Percentiles rank a stretch among this genome's conserved stretches.
Conservation (phyloP, 2,113 vertebrate species). For the Lasiurus borealis region DNA sequence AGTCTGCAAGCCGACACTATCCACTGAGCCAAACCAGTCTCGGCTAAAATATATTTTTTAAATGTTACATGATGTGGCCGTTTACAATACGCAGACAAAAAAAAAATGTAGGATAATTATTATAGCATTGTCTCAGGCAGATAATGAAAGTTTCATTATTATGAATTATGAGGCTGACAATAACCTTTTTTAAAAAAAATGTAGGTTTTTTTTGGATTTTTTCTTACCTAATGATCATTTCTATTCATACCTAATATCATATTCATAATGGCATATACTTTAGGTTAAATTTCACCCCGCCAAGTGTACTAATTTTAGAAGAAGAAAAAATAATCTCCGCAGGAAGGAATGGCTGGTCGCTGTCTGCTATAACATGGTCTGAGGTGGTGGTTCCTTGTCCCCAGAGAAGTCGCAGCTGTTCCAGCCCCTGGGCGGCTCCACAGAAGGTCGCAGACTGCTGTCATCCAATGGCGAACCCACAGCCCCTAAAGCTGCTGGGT, state of each 20-base stretch:
- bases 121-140: neutral
- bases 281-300: neutral
- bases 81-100: neutral
- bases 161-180: neutral
- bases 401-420: accelerated
- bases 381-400: neutral
- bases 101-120: neutral
- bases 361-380: neutral
- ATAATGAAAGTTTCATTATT: neutral
- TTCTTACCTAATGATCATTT: neutral
- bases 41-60: neutral
- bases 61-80: neutral
- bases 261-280: neutral
- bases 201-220: neutral
- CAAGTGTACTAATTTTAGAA: neutral
- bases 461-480: neutral
- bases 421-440: neutral
- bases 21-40: no score
- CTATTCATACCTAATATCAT: neutral
- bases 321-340: neutral
- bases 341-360: neutral
- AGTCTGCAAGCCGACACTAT: no score
- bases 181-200: neutral
- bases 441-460: no score
- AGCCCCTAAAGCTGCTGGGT: neutral